phyloP scores from a whole-genome alignment of 1,140 invertebrate genomes.

The Calephelis nemesis region DNA sequence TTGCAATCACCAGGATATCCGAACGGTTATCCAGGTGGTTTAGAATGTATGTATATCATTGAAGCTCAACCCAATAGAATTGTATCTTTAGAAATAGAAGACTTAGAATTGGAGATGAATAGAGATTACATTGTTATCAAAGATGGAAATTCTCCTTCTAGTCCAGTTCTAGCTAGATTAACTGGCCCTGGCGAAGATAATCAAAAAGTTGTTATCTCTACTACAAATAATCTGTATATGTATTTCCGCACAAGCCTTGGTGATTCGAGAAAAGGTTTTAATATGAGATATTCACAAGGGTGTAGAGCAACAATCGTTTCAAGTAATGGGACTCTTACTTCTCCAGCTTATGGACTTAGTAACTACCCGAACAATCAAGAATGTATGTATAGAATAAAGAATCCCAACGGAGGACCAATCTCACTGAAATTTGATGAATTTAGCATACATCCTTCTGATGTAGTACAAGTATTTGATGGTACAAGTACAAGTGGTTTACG shows the following conservation, averaged over 20 bases:
- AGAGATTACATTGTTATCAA: conserved; percentile 93
- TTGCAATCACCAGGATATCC: conserved; percentile 95
- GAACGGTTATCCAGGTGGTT: conserved; percentile 93
- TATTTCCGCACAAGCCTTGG: conserved; percentile 95
- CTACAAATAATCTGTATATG: conserved; percentile 92
- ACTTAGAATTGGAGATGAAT: conserved; percentile 91
- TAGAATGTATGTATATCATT: conserved; percentile 96
- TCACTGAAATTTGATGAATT: conserved; percentile 94
- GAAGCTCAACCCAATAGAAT: conserved; percentile 93
- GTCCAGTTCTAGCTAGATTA: conserved; percentile 88
- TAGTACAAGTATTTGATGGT: conserved; percentile 94
- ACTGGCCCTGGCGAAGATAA: conserved; percentile 89
- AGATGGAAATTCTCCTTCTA: conserved; percentile 93
- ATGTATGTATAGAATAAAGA: conserved; percentile 92
- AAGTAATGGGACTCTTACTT: conserved; percentile 90
- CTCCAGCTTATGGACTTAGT: conserved; percentile 90
- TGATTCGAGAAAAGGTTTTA: conserved; percentile 94
- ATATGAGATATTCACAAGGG: conserved; percentile 93
- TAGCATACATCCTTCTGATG: conserved; percentile 91
- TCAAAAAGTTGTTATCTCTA: conserved; percentile 93
- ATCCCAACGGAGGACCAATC: conserved; percentile 89
- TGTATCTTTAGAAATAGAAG: conserved; percentile 93
- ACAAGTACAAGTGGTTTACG: conserved; percentile 90
- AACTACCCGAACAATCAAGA: conserved; percentile 96
- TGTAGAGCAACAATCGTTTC: conserved; percentile 90